Percentiles rank a stretch among this genome's conserved stretches.
These are phyloP conservation scores for Sula dactylatra DNA, from an alignment of 2,113 vertebrate species.

Conservation along the genomic window DNA sequence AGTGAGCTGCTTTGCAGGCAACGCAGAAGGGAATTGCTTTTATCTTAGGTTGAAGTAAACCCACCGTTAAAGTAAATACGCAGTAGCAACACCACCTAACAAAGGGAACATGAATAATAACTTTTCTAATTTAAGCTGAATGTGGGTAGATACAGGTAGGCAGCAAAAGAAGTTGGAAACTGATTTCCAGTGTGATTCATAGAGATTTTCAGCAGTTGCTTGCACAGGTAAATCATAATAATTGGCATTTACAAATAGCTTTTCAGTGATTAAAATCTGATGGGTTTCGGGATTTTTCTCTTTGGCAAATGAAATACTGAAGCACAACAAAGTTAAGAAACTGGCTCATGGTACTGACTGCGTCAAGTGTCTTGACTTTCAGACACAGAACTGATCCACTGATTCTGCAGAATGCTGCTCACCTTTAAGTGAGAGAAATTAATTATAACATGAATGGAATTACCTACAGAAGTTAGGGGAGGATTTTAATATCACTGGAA, in stretches of 20 bases:
- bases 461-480: neutral
- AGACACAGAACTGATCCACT: neutral
- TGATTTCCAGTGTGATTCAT: constrained; percentile 47
- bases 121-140: constrained; percentile 57
- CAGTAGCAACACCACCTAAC: constrained; percentile 42
- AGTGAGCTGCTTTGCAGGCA: neutral
- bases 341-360: neutral
- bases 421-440: neutral
- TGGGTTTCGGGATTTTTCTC: neutral
- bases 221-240: constrained; percentile 45
- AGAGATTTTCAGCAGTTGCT: constrained; percentile 5
- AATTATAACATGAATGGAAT: neutral
- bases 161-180: constrained; percentile 35
- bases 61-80: constrained; percentile 12
- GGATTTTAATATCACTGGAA: neutral
- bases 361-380: neutral
- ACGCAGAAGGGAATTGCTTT: neutral
- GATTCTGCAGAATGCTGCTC: neutral
- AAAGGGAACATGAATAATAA: constrained; percentile 60
- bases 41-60: constrained; percentile 3
- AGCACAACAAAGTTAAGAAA: neutral
- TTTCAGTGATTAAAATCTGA: neutral
- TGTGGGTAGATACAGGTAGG: constrained; percentile 65
- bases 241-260: neutral
- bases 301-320: neutral